Evolutionary conservation across 2,888 invertebrate species (phyloP), one percentile per base, ranked within the genome.

Genomic region (Sycophila texana): DNA sequence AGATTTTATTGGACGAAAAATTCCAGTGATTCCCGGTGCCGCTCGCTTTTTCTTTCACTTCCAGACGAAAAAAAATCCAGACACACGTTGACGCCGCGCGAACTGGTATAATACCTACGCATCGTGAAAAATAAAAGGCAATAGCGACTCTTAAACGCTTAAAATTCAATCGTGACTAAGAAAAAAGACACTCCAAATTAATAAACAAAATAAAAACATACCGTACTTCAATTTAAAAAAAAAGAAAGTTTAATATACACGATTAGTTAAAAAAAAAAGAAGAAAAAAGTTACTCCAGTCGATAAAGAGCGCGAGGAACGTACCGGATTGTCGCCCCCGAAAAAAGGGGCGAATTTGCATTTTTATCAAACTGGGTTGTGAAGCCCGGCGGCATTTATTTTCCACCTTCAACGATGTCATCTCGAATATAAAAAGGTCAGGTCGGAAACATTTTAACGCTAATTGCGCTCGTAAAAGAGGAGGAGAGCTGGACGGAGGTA

Each of bases 81-180:
- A 26, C 26, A 26, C 47, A 66, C 16, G 66, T 49, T 20, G 20
- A 49, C 49, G 49, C 7, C 16, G 20, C 14, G 13, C 47, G 22
- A 49, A 57, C 10, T 18, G 18, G 18, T 12, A 18, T 18, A 57
- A 57, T 18, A 12, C 20, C 12, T 12, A 12, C 14, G 47, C n/a
- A 4, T 30, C 63, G 30, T 5, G 16, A 30, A 51, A 53, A 53
- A 55, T 22, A 39, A 22, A 53, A 53, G 55, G 13, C 2, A 13
- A 30, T 26, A 51, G 81, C 81, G 79, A 58, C 68, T 85, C 85
- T 84, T 84, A 84, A 84, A n/a, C 84, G 85, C 85, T 84, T 85
- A 85, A 84, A 84, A 83, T 84, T 80, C 79, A 74, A 82, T 60
- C 7, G 7, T 4, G 39, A 39, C 0, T 7, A 7, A 39, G 4